Conservation (phyloP, 2,888 invertebrate genomes). For the Habrosyne pyritoides region DNA sequence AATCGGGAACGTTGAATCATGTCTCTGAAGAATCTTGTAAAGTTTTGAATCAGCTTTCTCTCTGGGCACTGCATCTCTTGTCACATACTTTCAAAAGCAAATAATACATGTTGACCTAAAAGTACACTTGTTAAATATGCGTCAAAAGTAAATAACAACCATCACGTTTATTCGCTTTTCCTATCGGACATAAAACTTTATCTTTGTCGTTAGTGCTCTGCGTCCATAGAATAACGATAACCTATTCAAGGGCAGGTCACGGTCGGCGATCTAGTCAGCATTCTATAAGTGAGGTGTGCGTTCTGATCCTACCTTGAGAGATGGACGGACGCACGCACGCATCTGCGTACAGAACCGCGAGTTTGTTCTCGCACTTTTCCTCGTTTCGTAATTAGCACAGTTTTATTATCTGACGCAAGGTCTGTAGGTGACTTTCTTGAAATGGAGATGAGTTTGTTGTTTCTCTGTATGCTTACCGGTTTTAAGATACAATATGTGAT, state of each 20-base stretch:
- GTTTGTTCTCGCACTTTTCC: background rate
- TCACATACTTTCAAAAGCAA: background rate
- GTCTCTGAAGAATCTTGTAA: background rate
- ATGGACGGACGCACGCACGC: background rate
- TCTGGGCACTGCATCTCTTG: background rate
- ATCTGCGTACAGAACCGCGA: background rate
- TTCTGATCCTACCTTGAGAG: background rate
- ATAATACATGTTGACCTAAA: background rate
- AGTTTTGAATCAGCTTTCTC: background rate
- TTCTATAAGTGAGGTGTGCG: conserved; percentile 14
- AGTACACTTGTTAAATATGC: background rate
- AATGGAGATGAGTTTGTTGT: no score
- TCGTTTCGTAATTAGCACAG: background rate
- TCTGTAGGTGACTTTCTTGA: background rate
- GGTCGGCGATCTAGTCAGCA: conserved; percentile 17
- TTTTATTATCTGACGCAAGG: background rate
- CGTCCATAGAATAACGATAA: background rate
- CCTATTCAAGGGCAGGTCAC: conserved; percentile 17
- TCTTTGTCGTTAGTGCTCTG: background rate
- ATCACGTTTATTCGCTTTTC: background rate
- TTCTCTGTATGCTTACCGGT: no score
- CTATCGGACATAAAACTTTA: background rate
- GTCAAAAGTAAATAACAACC: background rate
- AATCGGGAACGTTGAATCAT: no score
- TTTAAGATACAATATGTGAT: no score